Evolutionary conservation across 2,797 vertebrate species (phyloP), one percentile per base, ranked within the genome.

Genomic region (Premnoplex brunnescens): DNA sequence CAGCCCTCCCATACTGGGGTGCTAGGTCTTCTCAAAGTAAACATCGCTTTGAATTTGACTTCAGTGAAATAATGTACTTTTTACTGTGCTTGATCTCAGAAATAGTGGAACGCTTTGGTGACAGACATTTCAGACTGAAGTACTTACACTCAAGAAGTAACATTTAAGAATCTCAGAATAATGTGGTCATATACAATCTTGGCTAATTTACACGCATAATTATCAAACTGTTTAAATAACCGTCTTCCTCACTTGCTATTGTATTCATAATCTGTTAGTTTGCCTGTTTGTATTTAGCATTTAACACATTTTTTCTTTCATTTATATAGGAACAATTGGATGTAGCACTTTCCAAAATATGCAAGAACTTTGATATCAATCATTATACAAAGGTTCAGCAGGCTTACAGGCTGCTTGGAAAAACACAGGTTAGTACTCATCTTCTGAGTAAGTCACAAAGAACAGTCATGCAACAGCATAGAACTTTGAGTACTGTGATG

Each of bases 321-420:
- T 91, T 91, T 81, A 32, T 34, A 26, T 97, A 99, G 99, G 99
- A 99, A 94, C 99, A 99, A 85, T 88, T 99, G 95, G 99, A 99
- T 5, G 99, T 99, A 73, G 99, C 99, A 0, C 98, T 99, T 93
- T 99, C 99, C n/a, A 99, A 99, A 98, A 99, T 99, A 96, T 99
- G 99, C 96, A 99, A 99, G 98, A 98, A 99, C 98, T 99, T 99
- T 97, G 99, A 99, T 95, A 97, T 99, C 84, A 96, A 95, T 68
- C 99, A 99, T 98, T 99, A 99, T 97, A 99, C 99, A 93, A 99
- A 99, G 94, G 99, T 99, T 96, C 99, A 99, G 85, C 98, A 99
- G 95, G 99, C 99, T 39, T 99, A 99, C 96, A 98, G 98, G 37
- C 98, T 99, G 69, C 98, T 99, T 94, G 99, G 99, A n/a, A 99